Evolutionary conservation across 2,113 vertebrate genomes (phyloP).

Genomic region (Varanus salvator): DNA sequence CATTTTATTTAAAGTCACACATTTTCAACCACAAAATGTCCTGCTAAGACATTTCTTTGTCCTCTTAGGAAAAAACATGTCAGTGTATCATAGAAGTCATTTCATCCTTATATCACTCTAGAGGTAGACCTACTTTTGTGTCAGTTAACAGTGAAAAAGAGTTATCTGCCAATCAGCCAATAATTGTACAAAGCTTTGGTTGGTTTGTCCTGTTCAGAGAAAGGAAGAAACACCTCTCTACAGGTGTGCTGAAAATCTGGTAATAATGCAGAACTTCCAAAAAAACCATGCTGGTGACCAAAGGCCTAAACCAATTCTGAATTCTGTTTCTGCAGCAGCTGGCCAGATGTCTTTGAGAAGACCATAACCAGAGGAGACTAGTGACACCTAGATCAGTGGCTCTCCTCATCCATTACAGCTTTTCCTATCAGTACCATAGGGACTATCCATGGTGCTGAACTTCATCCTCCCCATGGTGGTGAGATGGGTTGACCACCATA

Average conservation of each 20-base stretch:
- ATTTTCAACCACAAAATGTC: conserved; percentile 24
- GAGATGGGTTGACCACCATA: no score
- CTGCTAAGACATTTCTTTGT: conserved; percentile 12
- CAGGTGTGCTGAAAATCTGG: background rate
- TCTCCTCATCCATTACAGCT: no score
- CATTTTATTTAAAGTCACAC: background rate
- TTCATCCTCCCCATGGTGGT: no score
- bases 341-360: no score
- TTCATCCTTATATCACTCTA: background rate
- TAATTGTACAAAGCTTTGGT: fast-evolving
- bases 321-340: no score
- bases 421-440: no score
- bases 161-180: background rate
- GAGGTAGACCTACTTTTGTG: background rate
- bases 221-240: background rate
- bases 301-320: no score
- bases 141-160: background rate
- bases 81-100: fast-evolving
- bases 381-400: no score
- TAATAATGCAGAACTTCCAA: background rate
- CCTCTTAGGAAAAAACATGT: background rate
- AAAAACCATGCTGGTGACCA: no score
- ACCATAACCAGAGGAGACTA: no score
- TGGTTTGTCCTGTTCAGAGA: background rate
- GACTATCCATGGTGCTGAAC: no score